Evolutionary conservation across 53 echinoderm and acorn worm genomes (phyloP).

Genomic region (Henricia sp.): DNA sequence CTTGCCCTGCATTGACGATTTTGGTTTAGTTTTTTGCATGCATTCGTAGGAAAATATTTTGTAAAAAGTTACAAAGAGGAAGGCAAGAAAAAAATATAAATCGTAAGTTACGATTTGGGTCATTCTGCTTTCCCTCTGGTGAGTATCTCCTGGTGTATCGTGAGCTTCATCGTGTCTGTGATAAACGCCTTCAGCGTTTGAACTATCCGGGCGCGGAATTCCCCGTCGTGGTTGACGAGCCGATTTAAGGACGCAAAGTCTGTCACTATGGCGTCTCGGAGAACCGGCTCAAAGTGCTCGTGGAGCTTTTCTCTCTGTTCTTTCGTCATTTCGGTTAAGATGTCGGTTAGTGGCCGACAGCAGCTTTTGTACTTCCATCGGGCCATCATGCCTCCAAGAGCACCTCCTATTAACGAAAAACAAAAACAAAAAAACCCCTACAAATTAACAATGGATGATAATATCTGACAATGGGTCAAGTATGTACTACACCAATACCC

Average conservation of each 20-base stretch:
- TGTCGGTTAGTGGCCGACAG: conserved; percentile 70
- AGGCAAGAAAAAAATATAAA: background rate
- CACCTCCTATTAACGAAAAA: conserved; percentile 70
- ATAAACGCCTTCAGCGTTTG: conserved; percentile 72
- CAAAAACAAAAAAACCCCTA: background rate
- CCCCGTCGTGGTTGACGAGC: conserved; percentile 78
- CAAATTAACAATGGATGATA: background rate
- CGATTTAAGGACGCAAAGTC: conserved; percentile 73
- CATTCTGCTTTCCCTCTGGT: conserved; percentile 95
- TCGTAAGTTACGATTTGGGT: background rate
- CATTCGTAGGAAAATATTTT: background rate
- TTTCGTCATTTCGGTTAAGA: conserved; percentile 73
- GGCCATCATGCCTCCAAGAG: conserved; percentile 78
- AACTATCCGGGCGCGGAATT: conserved; percentile 80
- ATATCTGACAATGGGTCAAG: background rate
- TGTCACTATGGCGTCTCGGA: conserved; percentile 74
- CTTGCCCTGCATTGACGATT: too few relatives aligned
- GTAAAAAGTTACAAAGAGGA: background rate
- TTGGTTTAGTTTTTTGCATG: background rate
- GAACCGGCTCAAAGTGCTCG: conserved; percentile 65
- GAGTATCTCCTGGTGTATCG: conserved; percentile 67
- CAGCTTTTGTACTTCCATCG: conserved; percentile 86
- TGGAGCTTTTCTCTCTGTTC: conserved; percentile 79
- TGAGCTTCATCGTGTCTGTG: conserved; percentile 77
- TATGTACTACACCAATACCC: background rate